Evolutionary conservation across 2,888 invertebrate species (phyloP).

Genomic region (Caenorhabditis macrosperma): DNA sequence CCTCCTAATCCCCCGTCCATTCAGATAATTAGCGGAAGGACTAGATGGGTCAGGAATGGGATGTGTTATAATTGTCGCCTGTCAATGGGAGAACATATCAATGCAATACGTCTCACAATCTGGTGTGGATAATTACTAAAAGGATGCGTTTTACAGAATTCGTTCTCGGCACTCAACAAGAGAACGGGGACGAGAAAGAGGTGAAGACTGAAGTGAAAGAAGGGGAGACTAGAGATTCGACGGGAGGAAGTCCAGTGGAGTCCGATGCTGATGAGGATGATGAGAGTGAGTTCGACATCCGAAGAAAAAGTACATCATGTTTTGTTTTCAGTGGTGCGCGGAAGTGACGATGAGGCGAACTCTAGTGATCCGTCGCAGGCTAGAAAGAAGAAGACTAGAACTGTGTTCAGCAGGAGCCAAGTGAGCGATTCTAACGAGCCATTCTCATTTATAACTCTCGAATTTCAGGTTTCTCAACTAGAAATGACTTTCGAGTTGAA

Average conservation of each 20-base stretch:
- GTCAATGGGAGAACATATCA: constrained; percentile 37
- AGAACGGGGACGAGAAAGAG: constrained; percentile 44
- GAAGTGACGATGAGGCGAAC: constrained; percentile 67
- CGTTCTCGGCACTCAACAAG: constrained; percentile 8
- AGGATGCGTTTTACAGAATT: constrained; percentile 35
- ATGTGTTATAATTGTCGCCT: constrained; percentile 53
- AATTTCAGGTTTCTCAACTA: constrained; percentile 76
- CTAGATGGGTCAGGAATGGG: not conserved
- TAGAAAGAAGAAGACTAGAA: constrained; percentile 79
- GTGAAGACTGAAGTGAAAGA: constrained; percentile 44
- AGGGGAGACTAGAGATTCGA: constrained; percentile 48
- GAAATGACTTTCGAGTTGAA: constrained; percentile 75
- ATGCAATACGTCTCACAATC: constrained; percentile 36
- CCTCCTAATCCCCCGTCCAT: constrained; percentile 34
- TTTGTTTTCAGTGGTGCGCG: constrained; percentile 47
- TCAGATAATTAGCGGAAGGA: constrained; percentile 36
- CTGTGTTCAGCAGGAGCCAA: constrained; percentile 77
- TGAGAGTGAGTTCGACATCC: constrained; percentile 36
- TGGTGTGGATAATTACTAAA: constrained; percentile 31
- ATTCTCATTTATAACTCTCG: not conserved
- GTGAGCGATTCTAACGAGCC: too few species aligned
- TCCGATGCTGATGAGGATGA: constrained; percentile 68
- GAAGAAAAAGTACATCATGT: not conserved
- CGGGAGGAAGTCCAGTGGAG: constrained; percentile 68
- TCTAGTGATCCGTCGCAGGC: constrained; percentile 49